Conservation (phyloP, 2,113 vertebrate species). For the Dipodomys ordii region DNA sequence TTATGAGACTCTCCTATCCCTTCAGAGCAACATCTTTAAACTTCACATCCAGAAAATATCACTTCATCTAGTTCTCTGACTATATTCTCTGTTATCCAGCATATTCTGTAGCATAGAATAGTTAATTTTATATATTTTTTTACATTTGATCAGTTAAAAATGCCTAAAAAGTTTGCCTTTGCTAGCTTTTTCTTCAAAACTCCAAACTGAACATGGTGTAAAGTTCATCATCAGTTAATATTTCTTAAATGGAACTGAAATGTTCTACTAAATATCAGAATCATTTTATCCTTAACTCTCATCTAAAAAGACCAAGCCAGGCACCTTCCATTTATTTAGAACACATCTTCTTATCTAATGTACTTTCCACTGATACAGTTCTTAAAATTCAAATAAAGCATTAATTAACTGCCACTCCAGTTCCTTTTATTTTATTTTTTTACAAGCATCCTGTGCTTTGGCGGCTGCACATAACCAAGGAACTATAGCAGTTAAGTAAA, state of each 20-base stretch:
- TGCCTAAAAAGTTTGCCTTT: not conserved
- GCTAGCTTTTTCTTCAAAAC: not conserved
- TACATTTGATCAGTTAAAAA: not conserved
- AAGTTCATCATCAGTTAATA: conserved; percentile 40
- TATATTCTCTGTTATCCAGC: not conserved
- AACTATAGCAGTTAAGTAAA: conserved; percentile 41
- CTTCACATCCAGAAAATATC: not conserved
- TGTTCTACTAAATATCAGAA: not conserved
- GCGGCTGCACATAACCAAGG: conserved; percentile 30
- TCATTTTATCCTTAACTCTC: not conserved
- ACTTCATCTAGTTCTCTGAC: not conserved
- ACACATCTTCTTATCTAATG: not conserved
- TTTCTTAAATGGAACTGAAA: conserved; percentile 39
- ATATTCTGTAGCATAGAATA: not conserved
- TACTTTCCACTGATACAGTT: conserved; percentile 39
- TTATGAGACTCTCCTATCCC: not conserved
- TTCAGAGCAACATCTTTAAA: not conserved
- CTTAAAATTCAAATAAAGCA: conserved; percentile 72
- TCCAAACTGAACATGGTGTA: not conserved
- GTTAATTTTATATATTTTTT: not conserved
- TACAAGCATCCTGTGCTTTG: conserved; percentile 29
- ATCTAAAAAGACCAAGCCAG: conserved; percentile 27
- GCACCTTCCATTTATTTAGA: conserved; percentile 38
- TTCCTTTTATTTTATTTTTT: conserved; percentile 56
- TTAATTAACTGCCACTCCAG: conserved; percentile 57